These are phyloP conservation scores for Myopa testacea DNA, from an alignment of 2,888 invertebrate genomes.

Conservation along the genomic window DNA sequence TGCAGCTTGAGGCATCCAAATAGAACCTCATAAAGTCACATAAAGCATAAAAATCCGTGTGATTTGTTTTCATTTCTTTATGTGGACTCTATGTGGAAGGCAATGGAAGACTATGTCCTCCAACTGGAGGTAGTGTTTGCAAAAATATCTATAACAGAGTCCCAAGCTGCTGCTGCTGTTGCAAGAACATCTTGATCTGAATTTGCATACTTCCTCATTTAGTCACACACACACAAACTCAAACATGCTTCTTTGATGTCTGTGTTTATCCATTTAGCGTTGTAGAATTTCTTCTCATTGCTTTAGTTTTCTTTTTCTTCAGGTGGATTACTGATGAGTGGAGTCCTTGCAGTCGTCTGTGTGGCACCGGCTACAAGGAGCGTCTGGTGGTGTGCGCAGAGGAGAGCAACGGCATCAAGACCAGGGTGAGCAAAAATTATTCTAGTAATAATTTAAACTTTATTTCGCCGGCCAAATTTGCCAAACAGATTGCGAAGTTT, in stretches of 20 bases:
- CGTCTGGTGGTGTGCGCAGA: conserved; percentile 87
- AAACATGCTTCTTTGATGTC: conserved; percentile 2
- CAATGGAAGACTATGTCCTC: too few relatives aligned
- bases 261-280: conserved; percentile 32
- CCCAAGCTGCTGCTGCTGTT: conserved; percentile 4
- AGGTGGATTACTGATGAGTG: conserved; percentile 93
- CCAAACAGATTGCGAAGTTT: conserved; percentile 1
- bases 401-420: conserved; percentile 83
- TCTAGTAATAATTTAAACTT: conserved; percentile 37
- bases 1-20: not conserved
- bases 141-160: not conserved
- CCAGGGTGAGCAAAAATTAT: conserved; percentile 73
- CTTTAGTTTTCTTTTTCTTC: conserved; percentile 34
- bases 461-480: conserved; percentile 25
- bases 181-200: conserved; percentile 8
- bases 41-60: too few relatives aligned
- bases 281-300: conserved; percentile 19
- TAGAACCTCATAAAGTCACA: too few relatives aligned
- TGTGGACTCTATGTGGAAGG: too few relatives aligned
- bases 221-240: not conserved
- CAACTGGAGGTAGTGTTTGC: too few relatives aligned
- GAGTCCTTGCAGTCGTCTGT: conserved; percentile 87
- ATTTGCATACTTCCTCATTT: conserved; percentile 21
- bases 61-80: too few relatives aligned
- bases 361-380: conserved; percentile 86